Base-by-base conservation (phyloP, 2,113 vertebrate species). In the Sphaerodactylus townsendi region DNA sequence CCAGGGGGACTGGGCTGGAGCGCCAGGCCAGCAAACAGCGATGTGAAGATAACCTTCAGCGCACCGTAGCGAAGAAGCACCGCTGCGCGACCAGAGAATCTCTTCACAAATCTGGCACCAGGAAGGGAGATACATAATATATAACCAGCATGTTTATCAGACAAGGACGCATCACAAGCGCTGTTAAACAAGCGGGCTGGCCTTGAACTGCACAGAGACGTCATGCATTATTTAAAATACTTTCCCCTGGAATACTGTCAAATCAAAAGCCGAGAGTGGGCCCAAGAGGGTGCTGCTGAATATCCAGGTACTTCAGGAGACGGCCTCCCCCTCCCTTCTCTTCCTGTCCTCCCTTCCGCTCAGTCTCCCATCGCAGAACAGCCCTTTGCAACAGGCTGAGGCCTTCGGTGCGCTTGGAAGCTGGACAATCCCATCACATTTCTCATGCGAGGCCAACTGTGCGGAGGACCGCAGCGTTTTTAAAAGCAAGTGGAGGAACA, bases 141-240 rank as follows among this genome's bases (percentile, higher is more conserved):
- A 82, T 39, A 87, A 79, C 89, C 10, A 73, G 88, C 86, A 5
- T 90, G 89, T 92, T 94, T 91, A 90, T 86, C 90, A 89, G 88
- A 25, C n/a, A 17, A 13, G 1, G 89, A 77, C 89, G 41, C 91
- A 1, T 33, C 87, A 46, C 90, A 77, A 92, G 83, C 83, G 91
- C 92, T 88, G 93, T 86, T 89, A n/a, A 82, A 85, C 79, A 5
- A 90, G 93, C 80, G 3, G 80, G 1, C 77, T 0, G 75, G 93
- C 90, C 92, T 81, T 88, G 88, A 91, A 91, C 91, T 46, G 86
- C 90, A 70, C 66, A 7, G 80, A 69, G 90, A 90, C 81, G 83
- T 81, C 91, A 93, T 94, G 92, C 89, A 90, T 93, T 92, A 94
- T 94, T 94, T 85, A 94, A 87, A 88, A 23, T 86, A 74, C 82